These are phyloP conservation scores for Papio anubis DNA, from an alignment of 2,113 vertebrate genomes.

Conservation along the genomic window DNA sequence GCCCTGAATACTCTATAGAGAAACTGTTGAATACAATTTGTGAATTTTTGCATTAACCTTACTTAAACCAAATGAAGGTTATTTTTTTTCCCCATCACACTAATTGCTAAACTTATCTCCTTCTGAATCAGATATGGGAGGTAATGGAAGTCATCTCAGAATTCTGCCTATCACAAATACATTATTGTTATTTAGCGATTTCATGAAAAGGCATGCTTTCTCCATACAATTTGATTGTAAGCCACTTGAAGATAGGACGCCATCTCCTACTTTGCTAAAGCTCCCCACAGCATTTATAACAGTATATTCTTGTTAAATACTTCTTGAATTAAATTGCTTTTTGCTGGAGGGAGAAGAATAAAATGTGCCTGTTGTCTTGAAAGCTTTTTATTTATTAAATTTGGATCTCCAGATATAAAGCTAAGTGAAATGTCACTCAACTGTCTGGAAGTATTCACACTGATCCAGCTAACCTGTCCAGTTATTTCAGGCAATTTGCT, in stretches of 20 bases:
- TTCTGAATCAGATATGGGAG: background rate
- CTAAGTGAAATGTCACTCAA: slow-evolving; percentile 57
- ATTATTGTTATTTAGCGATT: background rate
- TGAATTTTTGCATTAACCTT: slow-evolving; percentile 28
- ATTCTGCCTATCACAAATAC: background rate
- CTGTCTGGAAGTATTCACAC: slow-evolving; percentile 31
- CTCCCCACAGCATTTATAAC: background rate
- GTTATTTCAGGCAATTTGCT: slow-evolving; percentile 55
- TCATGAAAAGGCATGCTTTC: background rate
- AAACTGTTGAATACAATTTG: slow-evolving; percentile 32
- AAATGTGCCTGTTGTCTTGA: slow-evolving; percentile 16
- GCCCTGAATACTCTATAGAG: background rate
- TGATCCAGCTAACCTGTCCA: slow-evolving; percentile 3
- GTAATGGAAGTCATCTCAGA: background rate
- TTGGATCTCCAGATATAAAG: slow-evolving; percentile 27
- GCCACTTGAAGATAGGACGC: background rate
- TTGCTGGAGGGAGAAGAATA: slow-evolving; percentile 28
- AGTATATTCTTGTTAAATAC: background rate
- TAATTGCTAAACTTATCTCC: background rate
- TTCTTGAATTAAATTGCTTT: slow-evolving; percentile 52
- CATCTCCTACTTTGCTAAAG: background rate
- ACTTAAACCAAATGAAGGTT: slow-evolving; percentile 11
- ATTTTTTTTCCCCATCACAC: slow-evolving; percentile 8
- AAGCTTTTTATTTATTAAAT: slow-evolving; percentile 58
- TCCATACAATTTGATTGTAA: background rate